Evolutionary conservation across 2,113 vertebrate genomes (phyloP).

Genomic region (Pygoscelis antarcticus): DNA sequence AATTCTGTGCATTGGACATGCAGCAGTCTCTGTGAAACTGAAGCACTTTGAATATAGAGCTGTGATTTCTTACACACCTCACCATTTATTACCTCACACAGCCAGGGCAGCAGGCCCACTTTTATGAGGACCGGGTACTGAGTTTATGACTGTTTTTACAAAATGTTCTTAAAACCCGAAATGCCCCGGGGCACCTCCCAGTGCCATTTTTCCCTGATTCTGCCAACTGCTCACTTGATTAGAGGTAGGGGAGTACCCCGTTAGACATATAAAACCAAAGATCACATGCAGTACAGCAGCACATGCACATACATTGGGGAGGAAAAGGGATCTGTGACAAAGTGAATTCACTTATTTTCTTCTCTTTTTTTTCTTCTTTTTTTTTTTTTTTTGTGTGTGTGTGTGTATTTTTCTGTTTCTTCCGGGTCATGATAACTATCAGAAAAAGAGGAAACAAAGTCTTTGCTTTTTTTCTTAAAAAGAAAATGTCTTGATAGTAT

Average conservation of each 20-base stretch:
- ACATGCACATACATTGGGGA: not conserved
- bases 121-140: not conserved
- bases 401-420: not conserved
- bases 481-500: not conserved
- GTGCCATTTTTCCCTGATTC: accelerated
- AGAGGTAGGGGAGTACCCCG: not conserved
- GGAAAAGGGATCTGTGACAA: not conserved
- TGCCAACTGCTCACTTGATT: not conserved
- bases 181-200: not conserved
- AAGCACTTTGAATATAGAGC: not conserved
- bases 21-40: not conserved
- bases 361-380: not conserved
- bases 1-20: not conserved
- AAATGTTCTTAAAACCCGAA: not conserved
- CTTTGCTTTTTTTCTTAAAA: not conserved
- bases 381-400: not conserved
- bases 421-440: not conserved
- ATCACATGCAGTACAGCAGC: accelerated
- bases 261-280: not conserved
- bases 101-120: not conserved
- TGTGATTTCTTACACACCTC: not conserved
- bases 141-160: not conserved
- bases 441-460: not conserved
- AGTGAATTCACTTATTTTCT: not conserved
- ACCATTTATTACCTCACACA: not conserved